Evolutionary conservation across 2,888 invertebrate species (phyloP).

Genomic region (Corbicula japonica): DNA sequence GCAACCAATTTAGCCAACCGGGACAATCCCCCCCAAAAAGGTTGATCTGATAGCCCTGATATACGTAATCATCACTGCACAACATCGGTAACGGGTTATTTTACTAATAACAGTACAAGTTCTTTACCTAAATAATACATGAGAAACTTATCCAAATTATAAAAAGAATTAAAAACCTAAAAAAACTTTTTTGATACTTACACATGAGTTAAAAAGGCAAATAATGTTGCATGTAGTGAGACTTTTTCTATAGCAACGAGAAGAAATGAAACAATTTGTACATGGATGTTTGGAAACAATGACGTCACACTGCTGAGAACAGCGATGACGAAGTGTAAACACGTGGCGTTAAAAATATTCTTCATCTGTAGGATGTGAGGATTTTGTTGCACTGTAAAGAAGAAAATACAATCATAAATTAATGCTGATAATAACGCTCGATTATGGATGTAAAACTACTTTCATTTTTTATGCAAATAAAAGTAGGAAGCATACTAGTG

Average conservation of each 20-base stretch:
- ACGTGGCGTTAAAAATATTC: slow-evolving; percentile 69
- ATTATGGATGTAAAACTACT: no score
- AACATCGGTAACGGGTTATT: no score
- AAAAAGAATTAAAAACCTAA: background rate
- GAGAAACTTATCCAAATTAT: background rate
- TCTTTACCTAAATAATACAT: no score
- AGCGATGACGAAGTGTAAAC: slow-evolving; percentile 68
- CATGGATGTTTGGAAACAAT: slow-evolving; percentile 59
- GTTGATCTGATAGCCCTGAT: no score
- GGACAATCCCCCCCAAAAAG: no score
- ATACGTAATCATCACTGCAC: no score
- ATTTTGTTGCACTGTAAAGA: slow-evolving; percentile 60
- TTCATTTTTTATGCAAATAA: no score
- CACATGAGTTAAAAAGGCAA: slow-evolving; percentile 78
- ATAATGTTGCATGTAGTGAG: slow-evolving; percentile 67
- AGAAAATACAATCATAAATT: no score
- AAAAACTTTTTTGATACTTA: slow-evolving; percentile 57
- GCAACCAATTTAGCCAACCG: no score
- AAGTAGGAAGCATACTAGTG: no score
- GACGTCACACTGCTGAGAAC: slow-evolving; percentile 67
- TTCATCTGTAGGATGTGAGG: slow-evolving; percentile 74
- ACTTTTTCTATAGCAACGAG: slow-evolving; percentile 73
- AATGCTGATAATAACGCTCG: no score
- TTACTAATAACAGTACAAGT: no score
- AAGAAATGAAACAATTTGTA: slow-evolving; percentile 69